These are phyloP conservation scores for Scolopax rusticola DNA, from an alignment of 2,797 vertebrate species.

Conservation along the genomic window DNA sequence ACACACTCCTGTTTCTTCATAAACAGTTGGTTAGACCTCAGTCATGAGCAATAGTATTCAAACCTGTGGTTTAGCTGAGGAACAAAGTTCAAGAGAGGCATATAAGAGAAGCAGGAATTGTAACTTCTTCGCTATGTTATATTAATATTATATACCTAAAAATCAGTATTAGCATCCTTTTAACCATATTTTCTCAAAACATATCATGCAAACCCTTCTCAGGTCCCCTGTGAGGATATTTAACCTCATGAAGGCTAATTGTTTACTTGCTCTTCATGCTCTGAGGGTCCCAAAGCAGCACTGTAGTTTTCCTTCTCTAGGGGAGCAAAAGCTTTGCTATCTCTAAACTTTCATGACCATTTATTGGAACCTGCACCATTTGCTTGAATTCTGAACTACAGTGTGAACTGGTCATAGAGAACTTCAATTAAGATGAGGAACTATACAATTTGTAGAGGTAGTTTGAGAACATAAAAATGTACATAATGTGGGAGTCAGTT, in stretches of 20 bases:
- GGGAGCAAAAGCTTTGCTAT: neutral
- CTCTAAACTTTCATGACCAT: neutral
- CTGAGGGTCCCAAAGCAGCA: neutral
- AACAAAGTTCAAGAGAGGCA: neutral
- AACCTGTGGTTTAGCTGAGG: neutral
- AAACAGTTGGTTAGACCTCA: neutral
- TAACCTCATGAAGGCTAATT: neutral
- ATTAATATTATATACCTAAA: neutral
- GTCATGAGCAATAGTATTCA: neutral
- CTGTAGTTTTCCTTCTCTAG: neutral
- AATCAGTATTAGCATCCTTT: neutral
- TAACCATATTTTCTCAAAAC: neutral
- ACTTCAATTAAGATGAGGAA: neutral
- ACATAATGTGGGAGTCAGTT: neutral
- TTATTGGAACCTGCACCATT: accelerated
- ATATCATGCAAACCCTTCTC: neutral
- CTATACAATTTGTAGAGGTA: neutral
- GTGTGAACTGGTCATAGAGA: accelerated
- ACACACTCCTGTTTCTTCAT: neutral
- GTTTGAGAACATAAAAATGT: neutral
- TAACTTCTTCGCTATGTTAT: neutral
- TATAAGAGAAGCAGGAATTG: neutral
- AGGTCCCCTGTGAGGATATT: neutral
- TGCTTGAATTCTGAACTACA: accelerated
- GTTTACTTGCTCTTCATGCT: neutral